A percentile compares a stretch with the other conserved stretches of the same genome.
These are phyloP conservation scores for Cryptocephalus moraei DNA, from an alignment of 2,888 invertebrate genomes.

Conservation along the genomic window DNA sequence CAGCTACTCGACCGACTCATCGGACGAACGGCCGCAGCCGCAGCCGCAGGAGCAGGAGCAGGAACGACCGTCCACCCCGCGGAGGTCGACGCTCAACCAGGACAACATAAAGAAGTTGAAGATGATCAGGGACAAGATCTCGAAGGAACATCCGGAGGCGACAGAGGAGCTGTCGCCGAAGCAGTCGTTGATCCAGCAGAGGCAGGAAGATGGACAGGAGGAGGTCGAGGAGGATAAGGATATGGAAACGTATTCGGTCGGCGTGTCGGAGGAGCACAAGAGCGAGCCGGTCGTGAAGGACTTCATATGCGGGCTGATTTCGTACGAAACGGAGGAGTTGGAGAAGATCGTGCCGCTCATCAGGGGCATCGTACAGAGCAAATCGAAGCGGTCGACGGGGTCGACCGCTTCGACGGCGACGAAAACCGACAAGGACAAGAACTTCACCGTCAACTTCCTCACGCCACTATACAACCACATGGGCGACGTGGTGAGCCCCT, in stretches of 20 bases:
- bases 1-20: background rate
- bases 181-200: background rate
- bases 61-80: background rate
- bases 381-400: background rate
- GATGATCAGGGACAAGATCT: background rate
- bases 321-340: background rate
- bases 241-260: background rate
- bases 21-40: too few species aligned
- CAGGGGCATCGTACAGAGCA: background rate
- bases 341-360: conserved; percentile 1
- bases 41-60: too few species aligned
- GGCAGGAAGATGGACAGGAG: background rate
- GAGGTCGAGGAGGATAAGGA: background rate
- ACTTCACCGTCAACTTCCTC: background rate
- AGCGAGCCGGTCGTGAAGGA: background rate
- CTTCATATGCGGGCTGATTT: conserved; percentile 1
- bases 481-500: background rate
- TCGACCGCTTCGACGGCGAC: background rate
- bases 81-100: background rate
- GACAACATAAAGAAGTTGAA: too few species aligned
- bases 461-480: background rate
- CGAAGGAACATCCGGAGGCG: background rate
- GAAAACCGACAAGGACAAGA: background rate
- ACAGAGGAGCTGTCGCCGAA: background rate
- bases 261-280: background rate